A percentile compares a stretch with the other conserved stretches of the same genome.
phyloP scores from a whole-genome alignment of 2,113 vertebrate species.

The Tretioscincus oriximinensis region DNA sequence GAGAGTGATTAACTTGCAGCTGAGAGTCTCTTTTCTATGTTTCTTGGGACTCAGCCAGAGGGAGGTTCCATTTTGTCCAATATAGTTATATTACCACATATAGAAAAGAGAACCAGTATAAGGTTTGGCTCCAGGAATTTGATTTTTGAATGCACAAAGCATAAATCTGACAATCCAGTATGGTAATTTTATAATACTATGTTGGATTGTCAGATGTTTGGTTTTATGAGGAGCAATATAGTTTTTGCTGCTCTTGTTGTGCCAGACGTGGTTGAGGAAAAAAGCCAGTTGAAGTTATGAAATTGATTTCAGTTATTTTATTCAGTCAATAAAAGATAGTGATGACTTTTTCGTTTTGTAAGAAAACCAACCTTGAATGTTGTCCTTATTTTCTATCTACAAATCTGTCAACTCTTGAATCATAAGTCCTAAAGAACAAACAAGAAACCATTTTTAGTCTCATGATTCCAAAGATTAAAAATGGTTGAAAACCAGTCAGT shows the following conservation, averaged over 20 bases:
- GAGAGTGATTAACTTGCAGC: slow-evolving; percentile 25
- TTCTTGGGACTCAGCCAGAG: slow-evolving; percentile 5
- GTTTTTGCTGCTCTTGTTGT: too few species aligned
- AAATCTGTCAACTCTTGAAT: too few species aligned
- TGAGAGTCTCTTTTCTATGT: slow-evolving; percentile 1
- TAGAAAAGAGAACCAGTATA: slow-evolving; percentile 5
- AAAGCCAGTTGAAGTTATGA: too few species aligned
- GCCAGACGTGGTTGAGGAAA: too few species aligned
- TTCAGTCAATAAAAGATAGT: neutral
- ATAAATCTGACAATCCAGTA: too few species aligned
- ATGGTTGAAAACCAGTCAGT: slow-evolving; percentile 1
- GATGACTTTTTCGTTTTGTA: too few species aligned
- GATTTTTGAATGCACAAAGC: neutral
- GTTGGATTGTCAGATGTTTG: too few species aligned
- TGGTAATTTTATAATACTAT: too few species aligned
- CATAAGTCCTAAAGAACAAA: neutral
- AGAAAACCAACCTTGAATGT: too few species aligned
- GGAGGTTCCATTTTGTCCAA: slow-evolving; percentile 20
- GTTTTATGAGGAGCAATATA: too few species aligned
- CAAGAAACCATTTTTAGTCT: neutral
- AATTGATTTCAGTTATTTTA: neutral
- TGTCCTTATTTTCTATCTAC: too few species aligned
- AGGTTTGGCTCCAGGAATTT: neutral
- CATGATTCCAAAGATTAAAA: neutral
- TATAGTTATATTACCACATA: neutral